phyloP scores from a whole-genome alignment of 1,140 invertebrate species.

The Dryas iulia region DNA sequence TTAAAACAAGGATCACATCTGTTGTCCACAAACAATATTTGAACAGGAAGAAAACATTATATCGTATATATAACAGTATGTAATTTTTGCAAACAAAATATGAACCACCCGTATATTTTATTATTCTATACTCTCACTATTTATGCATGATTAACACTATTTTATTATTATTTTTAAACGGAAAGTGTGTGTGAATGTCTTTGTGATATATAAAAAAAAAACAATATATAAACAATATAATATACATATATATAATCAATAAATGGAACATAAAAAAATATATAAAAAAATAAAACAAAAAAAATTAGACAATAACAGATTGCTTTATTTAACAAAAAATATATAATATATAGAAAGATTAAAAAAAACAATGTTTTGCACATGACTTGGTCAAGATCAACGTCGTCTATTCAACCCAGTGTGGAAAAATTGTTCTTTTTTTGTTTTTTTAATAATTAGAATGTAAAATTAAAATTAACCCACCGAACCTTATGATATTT shows the following conservation, averaged over 20 bases:
- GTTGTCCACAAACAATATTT: background rate
- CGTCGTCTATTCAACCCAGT: slow-evolving; percentile 38
- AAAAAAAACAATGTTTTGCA: slow-evolving; percentile 76
- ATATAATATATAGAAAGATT: slow-evolving; percentile 77
- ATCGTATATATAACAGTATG: slow-evolving; percentile 44
- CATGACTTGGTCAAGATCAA: slow-evolving; percentile 52
- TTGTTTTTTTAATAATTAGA: slow-evolving; percentile 67
- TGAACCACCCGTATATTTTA: slow-evolving; percentile 74
- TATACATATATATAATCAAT: slow-evolving; percentile 30
- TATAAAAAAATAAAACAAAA: slow-evolving; percentile 68
- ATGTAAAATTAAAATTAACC: slow-evolving; percentile 79
- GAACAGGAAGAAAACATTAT: background rate
- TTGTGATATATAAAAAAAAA: slow-evolving; percentile 28
- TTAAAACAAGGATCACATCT: background rate
- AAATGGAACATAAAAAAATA: slow-evolving; percentile 46
- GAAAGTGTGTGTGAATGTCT: slow-evolving; percentile 38
- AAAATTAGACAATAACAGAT: slow-evolving; percentile 76
- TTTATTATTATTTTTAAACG: slow-evolving; percentile 45
- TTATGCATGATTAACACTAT: slow-evolving; percentile 66
- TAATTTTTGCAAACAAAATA: slow-evolving; percentile 55
- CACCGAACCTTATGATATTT: slow-evolving; percentile 76
- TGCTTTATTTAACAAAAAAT: slow-evolving; percentile 80
- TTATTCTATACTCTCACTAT: slow-evolving; percentile 72
- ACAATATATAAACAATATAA: slow-evolving; percentile 33
- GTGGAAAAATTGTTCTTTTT: slow-evolving; percentile 62